Evolutionary conservation across 1,140 invertebrate species (phyloP), one percentile per base, ranked within the genome.

Genomic region (Drosophila pectinifera): DNA sequence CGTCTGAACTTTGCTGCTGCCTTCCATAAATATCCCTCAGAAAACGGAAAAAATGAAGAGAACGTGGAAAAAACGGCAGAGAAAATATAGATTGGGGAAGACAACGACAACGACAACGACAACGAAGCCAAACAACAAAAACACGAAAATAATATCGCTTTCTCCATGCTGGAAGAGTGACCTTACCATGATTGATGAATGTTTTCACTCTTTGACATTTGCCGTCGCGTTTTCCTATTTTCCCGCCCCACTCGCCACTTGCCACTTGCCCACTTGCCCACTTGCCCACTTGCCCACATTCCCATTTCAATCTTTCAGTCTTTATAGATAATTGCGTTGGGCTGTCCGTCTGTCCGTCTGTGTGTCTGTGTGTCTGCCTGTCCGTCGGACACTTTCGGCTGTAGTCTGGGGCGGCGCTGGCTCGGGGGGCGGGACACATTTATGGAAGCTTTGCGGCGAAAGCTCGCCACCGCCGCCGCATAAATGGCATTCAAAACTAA

Each of bases 191-290:
- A 88, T 88, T 88, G 84, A 88, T 88, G 84, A 84, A 78, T 84
- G 42, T 88, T 84, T 88, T 89, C 80, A 89, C 77, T 88, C 84
- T 89, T 88, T 88, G 84, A 89, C 84, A 88, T 88, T 88, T 83
- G 79, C 58, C 78, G 61, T 79, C 59, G 79, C 84, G 65, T 75
- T 79, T 89, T 62, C 18, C 51, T 67, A 61, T 54, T 65, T 65
- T 55, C 36, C 18, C 10, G 10, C n/a, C n/a, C n/a, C n/a, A n/a
- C n/a, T n/a, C n/a, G n/a, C n/a, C n/a, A n/a, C n/a, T n/a, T n/a
- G n/a, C n/a, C n/a, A n/a, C n/a, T n/a, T n/a, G n/a, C n/a, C 28
- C 11, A 7, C 46, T 10, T n/a, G 4, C n/a, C n/a, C n/a, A n/a
- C n/a, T n/a, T n/a, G n/a, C n/a, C 34, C 43, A 20, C n/a, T 38